These are phyloP conservation scores for Helicoverpa assulta DNA, from an alignment of 2,888 invertebrate species.

Conservation along the genomic window DNA sequence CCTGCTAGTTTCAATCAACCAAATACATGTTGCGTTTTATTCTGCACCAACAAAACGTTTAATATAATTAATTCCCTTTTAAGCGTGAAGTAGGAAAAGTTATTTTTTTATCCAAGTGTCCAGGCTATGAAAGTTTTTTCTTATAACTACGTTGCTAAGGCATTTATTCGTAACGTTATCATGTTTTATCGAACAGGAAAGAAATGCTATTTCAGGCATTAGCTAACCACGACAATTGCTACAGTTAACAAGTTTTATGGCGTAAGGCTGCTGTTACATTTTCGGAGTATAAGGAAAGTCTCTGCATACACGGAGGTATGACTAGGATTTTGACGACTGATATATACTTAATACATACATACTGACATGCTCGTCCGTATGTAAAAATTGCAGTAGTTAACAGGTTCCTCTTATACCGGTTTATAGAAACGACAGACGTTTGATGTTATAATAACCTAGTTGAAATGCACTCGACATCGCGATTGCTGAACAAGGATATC, in stretches of 20 bases:
- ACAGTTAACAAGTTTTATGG: slow-evolving; percentile 15
- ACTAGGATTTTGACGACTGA: too few species aligned
- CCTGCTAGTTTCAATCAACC: slow-evolving; percentile 40
- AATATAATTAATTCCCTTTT: neutral
- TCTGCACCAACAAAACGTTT: slow-evolving; percentile 3
- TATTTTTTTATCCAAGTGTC: neutral
- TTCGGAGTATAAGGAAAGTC: neutral
- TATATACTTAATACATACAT: too few species aligned
- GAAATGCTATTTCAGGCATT: slow-evolving; percentile 16
- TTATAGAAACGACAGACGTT: slow-evolving; percentile 46
- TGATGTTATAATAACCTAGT: slow-evolving; percentile 51
- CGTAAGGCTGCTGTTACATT: slow-evolving; percentile 3
- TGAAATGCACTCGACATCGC: slow-evolving; percentile 43
- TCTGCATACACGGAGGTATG: neutral
- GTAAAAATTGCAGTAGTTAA: slow-evolving; percentile 11
- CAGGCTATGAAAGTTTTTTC: slow-evolving; percentile 10
- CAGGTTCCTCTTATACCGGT: slow-evolving; percentile 42
- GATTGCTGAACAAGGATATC: slow-evolving; percentile 35
- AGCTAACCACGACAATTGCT: slow-evolving; percentile 9
- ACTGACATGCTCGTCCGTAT: too few species aligned
- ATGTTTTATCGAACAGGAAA: slow-evolving; percentile 18
- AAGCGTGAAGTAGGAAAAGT: slow-evolving; percentile 3
- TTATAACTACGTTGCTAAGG: slow-evolving; percentile 9
- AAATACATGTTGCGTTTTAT: neutral
- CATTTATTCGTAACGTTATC: slow-evolving; percentile 16